Percentiles rank a stretch among this genome's conserved stretches.
Evolutionary conservation across 2,888 invertebrate genomes (phyloP).

Genomic region (Epistrophella euchroma): DNA sequence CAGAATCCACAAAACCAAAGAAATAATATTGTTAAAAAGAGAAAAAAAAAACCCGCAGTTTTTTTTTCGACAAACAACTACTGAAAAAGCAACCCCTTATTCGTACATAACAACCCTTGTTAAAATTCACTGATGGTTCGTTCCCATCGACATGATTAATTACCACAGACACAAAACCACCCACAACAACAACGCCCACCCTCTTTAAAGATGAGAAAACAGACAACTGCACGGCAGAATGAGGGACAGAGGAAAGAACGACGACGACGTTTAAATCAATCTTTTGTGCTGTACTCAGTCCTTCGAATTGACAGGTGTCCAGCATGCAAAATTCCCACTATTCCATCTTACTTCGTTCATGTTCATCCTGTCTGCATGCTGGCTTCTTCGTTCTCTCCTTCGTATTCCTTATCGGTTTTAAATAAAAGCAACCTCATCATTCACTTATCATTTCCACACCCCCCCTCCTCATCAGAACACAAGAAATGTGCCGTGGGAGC

Average conservation of each 20-base stretch:
- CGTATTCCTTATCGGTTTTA: slow-evolving; percentile 57
- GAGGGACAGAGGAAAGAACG: neutral
- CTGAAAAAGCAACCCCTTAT: slow-evolving; percentile 23
- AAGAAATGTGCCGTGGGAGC: slow-evolving; percentile 34
- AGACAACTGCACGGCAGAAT: slow-evolving; percentile 36
- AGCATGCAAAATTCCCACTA: slow-evolving; percentile 74
- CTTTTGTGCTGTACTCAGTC: slow-evolving; percentile 64
- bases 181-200: slow-evolving; percentile 29
- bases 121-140: slow-evolving; percentile 60
- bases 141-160: slow-evolving; percentile 75
- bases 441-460: slow-evolving; percentile 1
- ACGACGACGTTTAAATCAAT: slow-evolving; percentile 65
- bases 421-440: slow-evolving; percentile 4
- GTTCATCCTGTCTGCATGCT: slow-evolving; percentile 8
- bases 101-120: slow-evolving; percentile 61
- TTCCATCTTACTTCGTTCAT: slow-evolving; percentile 28
- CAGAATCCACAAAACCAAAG: neutral
- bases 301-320: slow-evolving; percentile 73
- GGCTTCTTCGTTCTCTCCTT: slow-evolving; percentile 14
- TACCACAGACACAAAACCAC: slow-evolving; percentile 71
- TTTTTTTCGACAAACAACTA: slow-evolving; percentile 12
- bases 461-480: too few relatives aligned
- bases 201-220: slow-evolving; percentile 51
- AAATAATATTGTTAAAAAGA: neutral
- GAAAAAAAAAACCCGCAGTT: neutral